A percentile compares a stretch with the other conserved stretches of the same genome.
phyloP scores from a whole-genome alignment of 2,888 invertebrate species.

The Drosophila yooni region DNA sequence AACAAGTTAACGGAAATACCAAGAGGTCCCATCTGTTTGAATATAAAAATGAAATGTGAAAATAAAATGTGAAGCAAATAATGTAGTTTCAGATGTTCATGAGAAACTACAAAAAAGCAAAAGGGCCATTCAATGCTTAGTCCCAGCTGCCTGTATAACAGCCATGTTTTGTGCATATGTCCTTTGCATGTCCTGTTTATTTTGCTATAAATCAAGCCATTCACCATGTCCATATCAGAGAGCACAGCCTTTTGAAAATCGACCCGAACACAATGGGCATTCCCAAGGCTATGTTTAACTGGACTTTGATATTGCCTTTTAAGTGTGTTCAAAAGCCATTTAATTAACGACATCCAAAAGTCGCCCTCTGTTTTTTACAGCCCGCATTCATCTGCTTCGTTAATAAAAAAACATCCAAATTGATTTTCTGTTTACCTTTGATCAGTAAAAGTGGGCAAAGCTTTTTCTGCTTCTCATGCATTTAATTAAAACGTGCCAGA shows the following conservation, averaged over 20 bases:
- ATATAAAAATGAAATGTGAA: conserved; percentile 21
- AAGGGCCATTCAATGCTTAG: conserved; percentile 16
- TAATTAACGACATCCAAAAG: conserved; percentile 60
- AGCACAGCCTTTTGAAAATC: not conserved
- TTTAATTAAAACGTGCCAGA: conserved; percentile 42
- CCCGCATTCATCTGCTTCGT: conserved; percentile 25
- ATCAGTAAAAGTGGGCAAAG: conserved; percentile 41
- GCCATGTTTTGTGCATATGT: conserved; percentile 23
- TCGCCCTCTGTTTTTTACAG: conserved; percentile 11
- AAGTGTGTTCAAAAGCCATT: conserved; percentile 45
- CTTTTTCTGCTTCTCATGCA: conserved; percentile 28
- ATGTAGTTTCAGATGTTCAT: conserved; percentile 68
- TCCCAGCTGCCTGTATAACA: conserved; percentile 15
- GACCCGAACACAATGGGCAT: conserved; percentile 22
- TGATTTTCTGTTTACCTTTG: conserved; percentile 70
- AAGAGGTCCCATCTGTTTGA: conserved; percentile 21
- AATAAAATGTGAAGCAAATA: conserved; percentile 37
- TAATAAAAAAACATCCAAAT: conserved; percentile 42
- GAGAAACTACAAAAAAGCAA: conserved; percentile 47
- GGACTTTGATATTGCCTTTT: conserved; percentile 16
- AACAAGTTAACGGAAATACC: conserved; percentile 62
- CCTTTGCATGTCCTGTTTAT: conserved; percentile 64
- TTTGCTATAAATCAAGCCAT: conserved; percentile 68
- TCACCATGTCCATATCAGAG: conserved; percentile 28
- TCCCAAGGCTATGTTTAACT: conserved; percentile 12